Base-by-base conservation (phyloP, 1,140 invertebrate species). In the Lethrus apterus region DNA sequence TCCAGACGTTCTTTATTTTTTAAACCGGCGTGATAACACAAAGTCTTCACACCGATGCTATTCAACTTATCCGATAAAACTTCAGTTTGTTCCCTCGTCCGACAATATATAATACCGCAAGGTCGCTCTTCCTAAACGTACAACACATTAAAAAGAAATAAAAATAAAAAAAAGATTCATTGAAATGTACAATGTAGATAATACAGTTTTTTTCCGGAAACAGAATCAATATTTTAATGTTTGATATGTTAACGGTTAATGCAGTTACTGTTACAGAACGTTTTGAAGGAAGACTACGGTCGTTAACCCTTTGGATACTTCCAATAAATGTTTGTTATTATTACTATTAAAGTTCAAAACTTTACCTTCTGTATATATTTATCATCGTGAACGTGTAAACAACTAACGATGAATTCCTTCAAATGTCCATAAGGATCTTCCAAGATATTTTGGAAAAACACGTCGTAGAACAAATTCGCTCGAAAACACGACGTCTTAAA, bases 41-140 rank as follows among this genome's bases (percentile, higher is more conserved):
- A 62, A 11, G 80, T 72, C 44, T 69, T 67, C 13, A 86, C 65
- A n/a, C 80, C 81, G 55, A 76, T 73, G 51, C 70, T 74, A 48
- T 71, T 76, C 4, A 92, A 68, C 59, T 78, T 77, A 13, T 72
- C 63, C 2, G 83, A 75, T 49, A 91, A 70, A 20, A 78, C 70
- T 70, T 89, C 86, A 11, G 87, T 89, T 38, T 77, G 72, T 60
- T 91, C 89, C 50, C 87, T 79, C 4, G 89, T 93, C 29, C 87
- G 77, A 64, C 91, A 95, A 62, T 94, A 95, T 54, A 95, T 84
- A 55, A 93, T 93, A 14, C 85, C 77, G 70, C 86, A 91, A 54
- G 78, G 81, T 64, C 77, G 77, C 57, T 82, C 71, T 36, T 70
- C 71, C 76, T 83, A 61, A 0, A 34, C 21, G 19, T 5, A 19